Evolutionary conservation across 1,140 invertebrate species (phyloP).

Genomic region (Hormaphis cornu): DNA sequence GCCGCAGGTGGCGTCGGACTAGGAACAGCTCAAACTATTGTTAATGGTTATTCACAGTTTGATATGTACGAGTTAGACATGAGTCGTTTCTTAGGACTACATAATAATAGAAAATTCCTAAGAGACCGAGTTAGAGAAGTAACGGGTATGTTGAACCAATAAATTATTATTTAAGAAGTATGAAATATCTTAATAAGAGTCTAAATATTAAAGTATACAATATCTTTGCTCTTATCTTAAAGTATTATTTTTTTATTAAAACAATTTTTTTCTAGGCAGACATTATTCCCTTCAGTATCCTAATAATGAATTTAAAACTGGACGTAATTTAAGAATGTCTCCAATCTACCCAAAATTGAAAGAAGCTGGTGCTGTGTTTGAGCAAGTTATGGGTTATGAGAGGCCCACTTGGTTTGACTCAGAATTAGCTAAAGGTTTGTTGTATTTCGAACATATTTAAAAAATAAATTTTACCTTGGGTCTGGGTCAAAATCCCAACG

Average conservation of each 20-base stretch:
- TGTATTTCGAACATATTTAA: not conserved
- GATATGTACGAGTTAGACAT: slow-evolving; percentile 89
- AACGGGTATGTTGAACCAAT: slow-evolving; percentile 60
- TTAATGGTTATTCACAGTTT: slow-evolving; percentile 67
- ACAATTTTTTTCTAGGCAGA: slow-evolving; percentile 45
- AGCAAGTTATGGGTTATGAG: slow-evolving; percentile 97
- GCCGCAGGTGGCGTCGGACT: slow-evolving; percentile 89
- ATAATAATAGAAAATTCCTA: slow-evolving; percentile 92
- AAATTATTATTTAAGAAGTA: not conserved
- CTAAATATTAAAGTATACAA: not conserved
- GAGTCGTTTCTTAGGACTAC: slow-evolving; percentile 82
- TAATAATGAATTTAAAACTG: slow-evolving; percentile 73
- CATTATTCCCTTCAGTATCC: slow-evolving; percentile 79
- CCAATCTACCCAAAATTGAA: slow-evolving; percentile 88
- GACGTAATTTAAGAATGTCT: slow-evolving; percentile 86
- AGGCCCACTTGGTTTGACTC: slow-evolving; percentile 83
- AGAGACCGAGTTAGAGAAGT: slow-evolving; percentile 88
- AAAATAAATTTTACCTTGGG: not conserved
- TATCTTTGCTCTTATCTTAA: not conserved
- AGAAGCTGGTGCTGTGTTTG: slow-evolving; percentile 91
- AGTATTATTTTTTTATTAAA: not conserved
- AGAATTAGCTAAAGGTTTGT: not conserved
- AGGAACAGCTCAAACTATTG: slow-evolving; percentile 79
- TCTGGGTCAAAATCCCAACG: too few relatives aligned
- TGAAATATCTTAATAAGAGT: not conserved